Percentiles rank a stretch among this genome's conserved stretches.
Evolutionary conservation across 2,113 vertebrate species (phyloP).

Genomic region (Trichechus manatus): DNA sequence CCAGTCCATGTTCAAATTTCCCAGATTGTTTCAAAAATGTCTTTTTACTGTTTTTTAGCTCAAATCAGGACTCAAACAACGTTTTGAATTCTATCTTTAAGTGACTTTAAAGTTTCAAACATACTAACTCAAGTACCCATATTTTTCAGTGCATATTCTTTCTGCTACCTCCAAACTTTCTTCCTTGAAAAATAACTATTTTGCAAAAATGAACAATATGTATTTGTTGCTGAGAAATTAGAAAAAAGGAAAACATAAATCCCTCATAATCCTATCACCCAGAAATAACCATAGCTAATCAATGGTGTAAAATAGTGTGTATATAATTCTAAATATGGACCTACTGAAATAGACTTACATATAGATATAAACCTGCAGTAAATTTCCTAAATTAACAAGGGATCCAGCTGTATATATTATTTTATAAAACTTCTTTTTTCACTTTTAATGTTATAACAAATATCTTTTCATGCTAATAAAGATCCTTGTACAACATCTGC

Average conservation of each 20-base stretch:
- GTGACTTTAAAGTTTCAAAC: neutral
- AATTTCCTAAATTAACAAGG: neutral
- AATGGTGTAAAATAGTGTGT: neutral
- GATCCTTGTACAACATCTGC: neutral
- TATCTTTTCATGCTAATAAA: neutral
- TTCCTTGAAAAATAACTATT: neutral
- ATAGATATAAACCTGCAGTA: neutral
- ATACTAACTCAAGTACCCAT: neutral
- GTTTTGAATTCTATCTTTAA: neutral
- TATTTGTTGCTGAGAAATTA: neutral
- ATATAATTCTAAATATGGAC: neutral
- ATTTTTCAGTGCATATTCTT: neutral
- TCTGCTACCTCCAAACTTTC: neutral
- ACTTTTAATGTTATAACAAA: neutral
- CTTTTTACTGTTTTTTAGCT: neutral
- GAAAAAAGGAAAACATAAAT: neutral
- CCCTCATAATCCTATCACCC: neutral
- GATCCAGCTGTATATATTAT: neutral
- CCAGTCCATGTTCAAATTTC: neutral
- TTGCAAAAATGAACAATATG: conserved; percentile 1
- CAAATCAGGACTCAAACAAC: neutral
- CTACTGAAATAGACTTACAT: neutral
- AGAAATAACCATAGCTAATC: neutral
- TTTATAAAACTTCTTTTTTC: neutral
- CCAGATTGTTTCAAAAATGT: neutral